Evolutionary conservation across 2,888 invertebrate genomes (phyloP).

Genomic region (Ormyrus labotus): DNA sequence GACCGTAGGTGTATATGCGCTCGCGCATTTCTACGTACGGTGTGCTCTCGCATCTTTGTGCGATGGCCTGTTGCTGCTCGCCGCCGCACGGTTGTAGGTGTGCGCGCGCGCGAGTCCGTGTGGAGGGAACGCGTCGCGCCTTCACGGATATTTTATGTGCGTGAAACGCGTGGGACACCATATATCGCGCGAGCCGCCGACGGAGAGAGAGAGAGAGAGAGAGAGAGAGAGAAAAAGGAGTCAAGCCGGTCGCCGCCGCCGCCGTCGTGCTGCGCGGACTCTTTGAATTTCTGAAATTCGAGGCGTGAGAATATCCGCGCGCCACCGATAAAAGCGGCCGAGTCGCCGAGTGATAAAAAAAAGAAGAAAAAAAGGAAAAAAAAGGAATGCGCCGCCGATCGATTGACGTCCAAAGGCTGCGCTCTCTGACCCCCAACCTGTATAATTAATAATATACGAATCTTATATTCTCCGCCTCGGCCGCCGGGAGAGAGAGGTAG

Average conservation of each 20-base stretch:
- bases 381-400: constrained; percentile 10
- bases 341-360: neutral
- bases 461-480: constrained; percentile 10
- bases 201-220: constrained; percentile 29
- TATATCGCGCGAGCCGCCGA: constrained; percentile 48
- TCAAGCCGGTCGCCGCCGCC: constrained; percentile 54
- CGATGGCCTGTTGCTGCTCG: constrained; percentile 22
- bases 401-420: constrained; percentile 8
- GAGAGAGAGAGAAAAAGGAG: constrained; percentile 48
- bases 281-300: constrained; percentile 62
- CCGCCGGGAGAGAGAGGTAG: neutral
- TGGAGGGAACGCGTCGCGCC: constrained; percentile 37
- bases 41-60: neutral
- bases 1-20: constrained; percentile 41
- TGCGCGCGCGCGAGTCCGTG: neutral
- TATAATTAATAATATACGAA: constrained; percentile 52
- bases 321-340: constrained; percentile 3
- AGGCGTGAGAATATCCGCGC: constrained; percentile 61
- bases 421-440: constrained; percentile 21
- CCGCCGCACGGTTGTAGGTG: neutral
- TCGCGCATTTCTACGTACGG: neutral
- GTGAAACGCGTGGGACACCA: constrained; percentile 57
- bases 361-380: neutral
- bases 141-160: constrained; percentile 55
- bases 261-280: constrained; percentile 53